Evolutionary conservation across 1,140 invertebrate species (phyloP), one percentile per base, ranked within the genome.

Genomic region (Ceratoteleas bidentatus): DNA sequence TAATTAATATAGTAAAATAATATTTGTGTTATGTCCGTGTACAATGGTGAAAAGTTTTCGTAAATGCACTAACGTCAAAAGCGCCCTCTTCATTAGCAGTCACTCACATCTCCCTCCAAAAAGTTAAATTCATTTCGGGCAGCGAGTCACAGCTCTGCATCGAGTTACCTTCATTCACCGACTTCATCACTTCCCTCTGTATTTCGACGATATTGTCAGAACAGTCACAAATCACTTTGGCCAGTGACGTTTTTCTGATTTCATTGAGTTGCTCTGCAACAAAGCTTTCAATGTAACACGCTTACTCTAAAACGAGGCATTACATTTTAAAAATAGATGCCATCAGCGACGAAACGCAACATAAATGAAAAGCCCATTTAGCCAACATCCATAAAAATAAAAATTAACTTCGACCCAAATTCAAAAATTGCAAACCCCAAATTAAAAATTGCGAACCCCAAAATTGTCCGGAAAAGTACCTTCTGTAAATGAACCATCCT

Each of bases 181-280:
- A 92, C 54, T 93, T 90, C 95, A 99, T 98, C 0, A 97, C 96
- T 80, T 94, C 91, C 6, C 93, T 93, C 85, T 98, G 98, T 4
- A 96, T 93, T 13, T 92, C 88, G 14, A 24, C 92, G 2, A 98
- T 92, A 3, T 94, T 92, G 80, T 96, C 96, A 0, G 96, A 94
- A 91, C 97, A 99, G 70, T 97, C 95, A 87, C 98, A 99, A 45
- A 99, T 95, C 5, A 99, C 93, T 40, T 94, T 93, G 0, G 97
- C 95, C 11, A 99, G 89, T 0, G 94, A 95, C 0, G 95, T 95
- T 86, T 97, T 97, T 33, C 97, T 94, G 16, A 99, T 95, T 87
- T 98, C 95, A 7, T 91, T 87, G 4, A 99, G 90, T 94, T 99
- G 98, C 43, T 94, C 95, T 95, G 86, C 40, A 57, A 54, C 33